Evolutionary conservation across 2,888 invertebrate genomes (phyloP).

Genomic region (Trachelus troglodyta): DNA sequence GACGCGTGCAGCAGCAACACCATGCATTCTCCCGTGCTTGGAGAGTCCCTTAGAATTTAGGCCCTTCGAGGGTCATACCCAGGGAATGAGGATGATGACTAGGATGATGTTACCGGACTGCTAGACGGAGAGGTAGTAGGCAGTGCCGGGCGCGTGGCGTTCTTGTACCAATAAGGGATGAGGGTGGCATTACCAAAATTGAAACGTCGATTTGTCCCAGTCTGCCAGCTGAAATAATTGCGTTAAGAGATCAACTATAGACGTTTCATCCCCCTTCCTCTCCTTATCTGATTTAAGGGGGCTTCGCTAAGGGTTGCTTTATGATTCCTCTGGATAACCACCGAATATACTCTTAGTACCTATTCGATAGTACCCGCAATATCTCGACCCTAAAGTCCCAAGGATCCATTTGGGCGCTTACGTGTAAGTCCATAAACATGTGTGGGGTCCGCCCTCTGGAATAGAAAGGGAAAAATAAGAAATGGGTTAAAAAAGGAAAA

Average conservation of each 20-base stretch:
- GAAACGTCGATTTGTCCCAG: slow-evolving; percentile 65
- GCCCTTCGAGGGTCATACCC: not conserved
- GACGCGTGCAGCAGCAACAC: slow-evolving; percentile 47
- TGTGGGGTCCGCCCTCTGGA: not conserved
- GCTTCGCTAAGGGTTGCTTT: not conserved
- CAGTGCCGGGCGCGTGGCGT: not conserved
- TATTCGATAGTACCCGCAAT: not conserved
- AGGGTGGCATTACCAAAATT: slow-evolving; percentile 62
- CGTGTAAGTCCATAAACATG: not conserved
- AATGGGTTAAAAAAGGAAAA: not conserved
- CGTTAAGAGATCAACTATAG: slow-evolving; percentile 44
- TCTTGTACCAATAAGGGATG: not conserved
- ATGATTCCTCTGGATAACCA: not conserved
- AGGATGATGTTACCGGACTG: not conserved
- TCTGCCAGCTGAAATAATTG: slow-evolving; percentile 57
- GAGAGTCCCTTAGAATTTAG: not conserved
- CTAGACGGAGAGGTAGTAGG: not conserved
- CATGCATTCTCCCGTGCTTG: not conserved
- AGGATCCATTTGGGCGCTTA: not conserved
- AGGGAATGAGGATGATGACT: not conserved
- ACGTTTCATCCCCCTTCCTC: not conserved
- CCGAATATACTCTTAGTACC: not conserved
- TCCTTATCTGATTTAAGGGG: not conserved
- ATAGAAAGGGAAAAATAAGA: not conserved
- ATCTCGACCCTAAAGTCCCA: not conserved